A percentile compares a stretch with the other conserved stretches of the same genome.
phyloP scores from a whole-genome alignment of 1,140 invertebrate genomes.

The Dinoponera quadriceps region DNA sequence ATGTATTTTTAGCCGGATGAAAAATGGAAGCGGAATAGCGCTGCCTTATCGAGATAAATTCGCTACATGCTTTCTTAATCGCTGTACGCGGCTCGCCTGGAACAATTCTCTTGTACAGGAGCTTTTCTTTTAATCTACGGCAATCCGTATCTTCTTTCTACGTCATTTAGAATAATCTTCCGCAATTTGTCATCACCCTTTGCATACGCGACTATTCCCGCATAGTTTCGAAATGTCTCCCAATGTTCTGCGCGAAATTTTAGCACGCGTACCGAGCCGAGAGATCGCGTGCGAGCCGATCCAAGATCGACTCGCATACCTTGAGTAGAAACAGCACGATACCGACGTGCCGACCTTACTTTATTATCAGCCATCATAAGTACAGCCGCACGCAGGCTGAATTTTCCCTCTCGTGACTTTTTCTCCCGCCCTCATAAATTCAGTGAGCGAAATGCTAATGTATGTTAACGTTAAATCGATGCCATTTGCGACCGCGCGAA shows the following conservation, averaged over 20 bases:
- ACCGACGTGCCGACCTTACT: slow-evolving; percentile 66
- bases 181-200: slow-evolving; percentile 1
- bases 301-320: slow-evolving; percentile 50
- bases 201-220: background rate
- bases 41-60: too few species aligned
- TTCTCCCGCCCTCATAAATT: slow-evolving; percentile 38
- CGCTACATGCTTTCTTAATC: too few species aligned
- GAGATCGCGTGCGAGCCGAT: slow-evolving; percentile 58
- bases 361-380: slow-evolving; percentile 67
- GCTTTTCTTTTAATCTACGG: too few species aligned
- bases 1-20: too few species aligned
- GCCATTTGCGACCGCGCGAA: slow-evolving; percentile 26
- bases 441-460: slow-evolving; percentile 55
- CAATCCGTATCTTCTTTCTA: background rate
- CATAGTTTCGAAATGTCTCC: slow-evolving; percentile 32
- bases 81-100: too few species aligned
- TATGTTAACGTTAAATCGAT: slow-evolving; percentile 57
- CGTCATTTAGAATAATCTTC: background rate
- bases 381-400: slow-evolving; percentile 47
- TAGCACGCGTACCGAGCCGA: slow-evolving; percentile 15
- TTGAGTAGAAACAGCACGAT: slow-evolving; percentile 65
- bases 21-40: too few species aligned
- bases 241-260: slow-evolving; percentile 36
- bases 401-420: slow-evolving; percentile 55
- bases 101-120: too few species aligned